Conservation (phyloP, 1,140 invertebrate species). For the Macrocentrus cingulum region DNA sequence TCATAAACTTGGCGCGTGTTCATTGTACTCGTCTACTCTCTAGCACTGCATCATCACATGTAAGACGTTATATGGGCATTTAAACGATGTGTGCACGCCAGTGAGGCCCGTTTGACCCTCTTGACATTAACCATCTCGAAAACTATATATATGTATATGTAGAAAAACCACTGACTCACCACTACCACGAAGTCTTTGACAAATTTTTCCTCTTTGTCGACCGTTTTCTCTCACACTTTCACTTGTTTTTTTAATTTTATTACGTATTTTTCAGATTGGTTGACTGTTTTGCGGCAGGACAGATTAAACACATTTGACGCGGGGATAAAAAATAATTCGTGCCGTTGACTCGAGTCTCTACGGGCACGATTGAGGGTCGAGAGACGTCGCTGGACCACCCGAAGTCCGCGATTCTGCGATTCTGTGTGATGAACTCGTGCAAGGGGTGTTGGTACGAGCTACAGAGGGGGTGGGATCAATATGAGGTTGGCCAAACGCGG, state of each 20-base stretch:
- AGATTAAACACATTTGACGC: no score
- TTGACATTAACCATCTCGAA: not conserved
- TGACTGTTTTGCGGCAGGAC: no score
- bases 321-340: no score
- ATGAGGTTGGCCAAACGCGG: slow-evolving; percentile 59
- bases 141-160: not conserved
- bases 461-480: slow-evolving; percentile 55
- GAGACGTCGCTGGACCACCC: slow-evolving; percentile 41
- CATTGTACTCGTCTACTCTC: no score
- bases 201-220: no score
- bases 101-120: not conserved
- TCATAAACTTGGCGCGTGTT: slow-evolving; percentile 4
- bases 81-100: not conserved
- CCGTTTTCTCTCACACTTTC: no score
- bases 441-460: slow-evolving; percentile 33
- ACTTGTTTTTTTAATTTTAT: not conserved
- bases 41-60: no score
- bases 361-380: no score
- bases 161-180: no score
- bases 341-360: no score
- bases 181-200: no score
- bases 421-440: slow-evolving; percentile 40
- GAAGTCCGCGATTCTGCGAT: slow-evolving; percentile 51
- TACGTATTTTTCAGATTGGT: not conserved
- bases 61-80: not conserved